These are phyloP conservation scores for Acestrorhynchus altus DNA, from an alignment of 2,797 vertebrate genomes.

Conservation along the genomic window DNA sequence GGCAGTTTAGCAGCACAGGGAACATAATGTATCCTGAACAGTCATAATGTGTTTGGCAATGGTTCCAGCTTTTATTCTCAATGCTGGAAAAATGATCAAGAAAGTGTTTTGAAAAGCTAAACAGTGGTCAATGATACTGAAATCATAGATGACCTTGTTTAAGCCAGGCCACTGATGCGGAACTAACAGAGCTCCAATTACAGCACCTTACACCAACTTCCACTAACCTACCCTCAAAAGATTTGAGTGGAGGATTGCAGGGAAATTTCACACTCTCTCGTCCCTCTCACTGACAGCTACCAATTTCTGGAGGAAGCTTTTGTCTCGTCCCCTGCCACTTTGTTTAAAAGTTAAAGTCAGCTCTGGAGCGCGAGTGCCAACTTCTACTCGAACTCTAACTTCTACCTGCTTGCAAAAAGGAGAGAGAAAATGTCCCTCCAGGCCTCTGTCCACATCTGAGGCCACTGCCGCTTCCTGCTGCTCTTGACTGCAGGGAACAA, in stretches of 20 bases:
- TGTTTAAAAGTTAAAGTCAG: conserved; percentile 19
- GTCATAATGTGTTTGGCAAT: no score
- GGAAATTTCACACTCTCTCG: conserved; percentile 1
- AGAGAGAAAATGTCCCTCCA: conserved; percentile 45
- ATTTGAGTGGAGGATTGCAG: background rate
- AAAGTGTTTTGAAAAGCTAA: no score
- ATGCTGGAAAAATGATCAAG: no score
- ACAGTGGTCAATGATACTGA: no score
- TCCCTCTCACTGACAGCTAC: conserved; percentile 2
- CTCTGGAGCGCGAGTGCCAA: conserved; percentile 35
- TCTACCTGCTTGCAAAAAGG: background rate
- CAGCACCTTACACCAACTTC: background rate
- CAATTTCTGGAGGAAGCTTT: conserved; percentile 8
- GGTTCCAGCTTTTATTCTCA: no score
- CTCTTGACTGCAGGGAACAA: conserved; percentile 47
- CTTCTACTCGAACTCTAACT: conserved; percentile 30
- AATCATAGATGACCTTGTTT: background rate
- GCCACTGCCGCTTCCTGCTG: conserved; percentile 28
- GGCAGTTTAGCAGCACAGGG: no score
- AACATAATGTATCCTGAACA: no score
- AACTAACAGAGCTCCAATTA: conserved; percentile 8
- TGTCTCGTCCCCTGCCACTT: conserved; percentile 13
- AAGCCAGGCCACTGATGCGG: background rate
- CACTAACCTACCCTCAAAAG: background rate
- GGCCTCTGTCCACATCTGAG: conserved; percentile 45